Conservation (phyloP, 2,797 vertebrate genomes). For the Peromyscus nudipes region DNA sequence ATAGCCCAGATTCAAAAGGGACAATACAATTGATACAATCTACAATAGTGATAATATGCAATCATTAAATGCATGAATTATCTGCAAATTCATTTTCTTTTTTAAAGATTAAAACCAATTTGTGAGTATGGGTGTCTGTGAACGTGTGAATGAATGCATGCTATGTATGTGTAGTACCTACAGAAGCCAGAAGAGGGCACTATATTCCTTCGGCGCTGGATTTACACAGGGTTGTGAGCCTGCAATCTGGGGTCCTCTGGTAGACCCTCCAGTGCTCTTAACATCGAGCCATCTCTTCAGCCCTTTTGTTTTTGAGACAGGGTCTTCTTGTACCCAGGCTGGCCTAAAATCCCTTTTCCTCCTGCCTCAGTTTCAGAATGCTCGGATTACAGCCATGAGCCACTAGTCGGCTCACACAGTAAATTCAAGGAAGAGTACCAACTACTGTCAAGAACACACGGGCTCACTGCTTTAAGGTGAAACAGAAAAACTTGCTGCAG, state of each 20-base stretch:
- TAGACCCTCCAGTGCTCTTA: neutral
- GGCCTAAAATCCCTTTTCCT: neutral
- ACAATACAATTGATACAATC: neutral
- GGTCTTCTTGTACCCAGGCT: neutral
- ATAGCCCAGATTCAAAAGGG: slow-evolving; percentile 6
- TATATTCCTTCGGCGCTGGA: neutral
- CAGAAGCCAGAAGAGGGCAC: neutral
- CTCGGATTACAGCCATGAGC: neutral
- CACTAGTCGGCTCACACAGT: neutral
- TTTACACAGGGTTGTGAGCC: neutral
- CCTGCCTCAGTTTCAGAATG: neutral
- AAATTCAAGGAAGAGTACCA: slow-evolving; percentile 53
- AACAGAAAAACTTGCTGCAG: slow-evolving; percentile 41
- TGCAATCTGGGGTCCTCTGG: neutral
- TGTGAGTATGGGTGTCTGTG: neutral
- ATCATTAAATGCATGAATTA: slow-evolving; percentile 12
- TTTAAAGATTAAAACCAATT: neutral
- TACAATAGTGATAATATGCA: neutral
- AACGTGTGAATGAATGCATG: neutral
- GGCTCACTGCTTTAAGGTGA: slow-evolving; percentile 46
- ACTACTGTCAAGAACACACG: slow-evolving; percentile 24
- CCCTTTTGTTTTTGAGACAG: neutral
- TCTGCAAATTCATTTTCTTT: neutral
- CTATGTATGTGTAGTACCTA: neutral
- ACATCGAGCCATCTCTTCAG: neutral